A percentile compares a stretch with the other conserved stretches of the same genome.
Evolutionary conservation across 1,140 invertebrate species (phyloP).

Genomic region (Drosophila dunni): DNA sequence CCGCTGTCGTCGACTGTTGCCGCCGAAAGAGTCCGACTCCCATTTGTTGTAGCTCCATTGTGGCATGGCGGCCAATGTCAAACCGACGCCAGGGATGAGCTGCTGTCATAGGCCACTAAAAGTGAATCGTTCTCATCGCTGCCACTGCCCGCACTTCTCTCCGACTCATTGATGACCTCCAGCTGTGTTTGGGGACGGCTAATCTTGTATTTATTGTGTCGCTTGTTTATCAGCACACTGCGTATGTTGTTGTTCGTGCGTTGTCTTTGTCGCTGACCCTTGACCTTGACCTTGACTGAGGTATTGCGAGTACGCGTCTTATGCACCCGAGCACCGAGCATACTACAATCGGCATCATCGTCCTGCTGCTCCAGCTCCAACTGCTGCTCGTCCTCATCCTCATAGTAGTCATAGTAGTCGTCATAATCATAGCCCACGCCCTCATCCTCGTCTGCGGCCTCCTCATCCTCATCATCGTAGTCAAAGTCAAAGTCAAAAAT

Average conservation of each 20-base stretch:
- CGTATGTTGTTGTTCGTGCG: constrained; percentile 79
- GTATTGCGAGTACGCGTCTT: constrained; percentile 49
- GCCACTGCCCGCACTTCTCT: constrained; percentile 80
- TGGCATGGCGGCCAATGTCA: constrained; percentile 84
- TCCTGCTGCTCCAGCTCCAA: constrained; percentile 48
- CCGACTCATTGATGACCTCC: constrained; percentile 82
- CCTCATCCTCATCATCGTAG: constrained; percentile 72
- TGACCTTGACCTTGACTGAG: constrained; percentile 53
- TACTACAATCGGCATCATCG: constrained; percentile 72
- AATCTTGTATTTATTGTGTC: constrained; percentile 83
- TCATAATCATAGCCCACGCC: constrained; percentile 71
- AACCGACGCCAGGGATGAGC: constrained; percentile 84
- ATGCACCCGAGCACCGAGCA: constrained; percentile 53
- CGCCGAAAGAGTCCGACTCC: constrained; percentile 26
- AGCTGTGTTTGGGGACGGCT: constrained; percentile 75
- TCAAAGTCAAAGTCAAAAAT: constrained; percentile 81
- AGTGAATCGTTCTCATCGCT: constrained; percentile 85
- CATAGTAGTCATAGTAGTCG: constrained; percentile 72
- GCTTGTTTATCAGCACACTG: constrained; percentile 79
- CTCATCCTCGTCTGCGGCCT: constrained; percentile 67
- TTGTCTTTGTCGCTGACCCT: constrained; percentile 41
- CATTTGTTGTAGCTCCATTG: constrained; percentile 75
- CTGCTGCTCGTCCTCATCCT: constrained; percentile 62
- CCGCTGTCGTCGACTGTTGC: constrained; percentile 28
- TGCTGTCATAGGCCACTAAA: constrained; percentile 84